A percentile compares a stretch with the other conserved stretches of the same genome.
These are phyloP conservation scores for Holacanthus passer DNA, from an alignment of 2,113 vertebrate genomes.

Conservation along the genomic window DNA sequence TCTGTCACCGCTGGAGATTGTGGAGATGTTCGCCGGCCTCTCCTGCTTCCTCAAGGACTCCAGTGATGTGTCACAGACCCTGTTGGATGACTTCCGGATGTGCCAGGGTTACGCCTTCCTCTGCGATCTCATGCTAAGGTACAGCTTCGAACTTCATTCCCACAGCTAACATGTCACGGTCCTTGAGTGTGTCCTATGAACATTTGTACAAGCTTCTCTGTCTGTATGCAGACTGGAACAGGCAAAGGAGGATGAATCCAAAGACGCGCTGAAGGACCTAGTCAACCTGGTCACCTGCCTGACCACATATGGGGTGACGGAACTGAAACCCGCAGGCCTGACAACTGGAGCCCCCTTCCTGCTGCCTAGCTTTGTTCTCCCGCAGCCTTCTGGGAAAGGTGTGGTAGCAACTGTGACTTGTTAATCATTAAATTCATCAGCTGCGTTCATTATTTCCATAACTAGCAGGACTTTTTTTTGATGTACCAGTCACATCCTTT, in stretches of 20 bases:
- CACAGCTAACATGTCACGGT: neutral
- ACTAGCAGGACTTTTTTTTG: neutral
- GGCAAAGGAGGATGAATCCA: constrained; percentile 95
- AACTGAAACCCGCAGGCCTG: constrained; percentile 94
- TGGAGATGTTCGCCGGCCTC: constrained; percentile 98
- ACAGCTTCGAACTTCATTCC: neutral
- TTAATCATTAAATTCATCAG: neutral
- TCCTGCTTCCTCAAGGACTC: constrained; percentile 99
- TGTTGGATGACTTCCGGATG: constrained; percentile 97
- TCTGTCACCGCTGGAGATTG: constrained; percentile 95
- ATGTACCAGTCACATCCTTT: neutral
- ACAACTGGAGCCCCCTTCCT: constrained; percentile 97
- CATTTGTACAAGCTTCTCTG: neutral
- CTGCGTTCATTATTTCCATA: neutral
- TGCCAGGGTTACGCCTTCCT: constrained; percentile 99
- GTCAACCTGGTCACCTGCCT: constrained; percentile 97
- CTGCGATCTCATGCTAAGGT: constrained; percentile 97
- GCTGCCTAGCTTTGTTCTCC: constrained; percentile 95
- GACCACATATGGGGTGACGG: constrained; percentile 93
- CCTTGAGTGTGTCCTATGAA: neutral
- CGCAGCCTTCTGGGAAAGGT: constrained; percentile 97
- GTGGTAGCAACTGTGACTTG: neutral
- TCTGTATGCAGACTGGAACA: constrained; percentile 91
- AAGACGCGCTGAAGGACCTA: constrained; percentile 96
- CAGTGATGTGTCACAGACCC: constrained; percentile 95